phyloP scores from a whole-genome alignment of 64 coral and sea anemone genomes.

The Actinia tenebrosa region DNA sequence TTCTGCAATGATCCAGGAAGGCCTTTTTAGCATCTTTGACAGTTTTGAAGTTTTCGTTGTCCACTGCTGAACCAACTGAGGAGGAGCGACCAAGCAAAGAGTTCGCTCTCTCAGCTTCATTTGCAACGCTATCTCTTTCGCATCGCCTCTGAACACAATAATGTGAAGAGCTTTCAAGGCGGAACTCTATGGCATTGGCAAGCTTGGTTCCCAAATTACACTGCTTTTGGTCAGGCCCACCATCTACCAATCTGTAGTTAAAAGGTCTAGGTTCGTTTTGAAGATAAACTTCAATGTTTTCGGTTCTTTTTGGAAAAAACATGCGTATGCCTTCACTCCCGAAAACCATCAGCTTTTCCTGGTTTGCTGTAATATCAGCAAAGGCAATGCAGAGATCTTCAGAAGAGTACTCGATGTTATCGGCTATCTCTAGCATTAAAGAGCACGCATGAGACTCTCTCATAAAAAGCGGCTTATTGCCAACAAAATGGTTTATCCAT shows the following conservation, averaged over 20 bases:
- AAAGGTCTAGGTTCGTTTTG: conserved; percentile 20
- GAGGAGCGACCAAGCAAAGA: conserved; percentile 35
- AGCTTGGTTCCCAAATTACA: conserved; percentile 29
- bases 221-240: conserved; percentile 29
- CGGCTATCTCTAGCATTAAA: conserved; percentile 35
- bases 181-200: conserved; percentile 25
- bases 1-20: background rate
- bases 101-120: conserved; percentile 59
- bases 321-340: background rate
- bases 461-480: conserved; percentile 12
- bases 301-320: background rate
- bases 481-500: background rate
- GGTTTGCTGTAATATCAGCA: background rate
- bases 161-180: conserved; percentile 11
- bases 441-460: conserved; percentile 20
- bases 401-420: conserved; percentile 1
- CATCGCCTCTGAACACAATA: conserved; percentile 52
- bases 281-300: background rate
- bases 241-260: conserved; percentile 37
- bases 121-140: conserved; percentile 52
- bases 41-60: conserved; percentile 42
- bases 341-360: conserved; percentile 4
- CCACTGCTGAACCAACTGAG: conserved; percentile 32
- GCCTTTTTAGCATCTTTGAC: conserved; percentile 11
- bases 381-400: conserved; percentile 21